Evolutionary conservation across 2,888 invertebrate genomes (phyloP).

Genomic region (Diplazon laetatorius): DNA sequence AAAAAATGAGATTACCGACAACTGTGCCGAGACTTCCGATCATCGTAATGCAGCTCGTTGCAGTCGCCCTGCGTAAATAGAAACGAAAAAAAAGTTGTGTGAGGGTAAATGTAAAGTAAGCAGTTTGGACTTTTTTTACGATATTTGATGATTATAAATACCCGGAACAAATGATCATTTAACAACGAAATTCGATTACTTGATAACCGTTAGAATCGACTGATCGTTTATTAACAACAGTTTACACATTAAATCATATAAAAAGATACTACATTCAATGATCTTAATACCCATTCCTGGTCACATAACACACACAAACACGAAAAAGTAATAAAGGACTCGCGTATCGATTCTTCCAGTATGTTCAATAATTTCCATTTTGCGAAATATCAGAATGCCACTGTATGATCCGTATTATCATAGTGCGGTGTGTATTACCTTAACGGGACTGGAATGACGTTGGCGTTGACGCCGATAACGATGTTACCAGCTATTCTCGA

Average conservation of each 20-base stretch:
- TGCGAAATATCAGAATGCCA: conserved; percentile 2
- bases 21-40: conserved; percentile 78
- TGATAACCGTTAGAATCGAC: no score
- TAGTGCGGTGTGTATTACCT: conserved; percentile 72
- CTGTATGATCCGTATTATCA: conserved; percentile 13
- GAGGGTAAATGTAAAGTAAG: no score
- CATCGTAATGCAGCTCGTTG: conserved; percentile 72
- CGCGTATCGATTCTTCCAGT: conserved; percentile 5
- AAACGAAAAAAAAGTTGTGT: no score
- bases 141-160: no score
- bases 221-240: no score
- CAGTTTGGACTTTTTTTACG: no score
- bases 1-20: conserved; percentile 78
- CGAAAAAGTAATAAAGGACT: conserved; percentile 37
- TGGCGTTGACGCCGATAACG: conserved; percentile 75
- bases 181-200: no score
- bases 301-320: no score
- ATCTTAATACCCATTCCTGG: no score
- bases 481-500: conserved; percentile 77
- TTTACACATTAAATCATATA: no score
- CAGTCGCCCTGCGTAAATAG: conserved; percentile 74
- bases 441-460: conserved; percentile 77
- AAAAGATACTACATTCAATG: no score
- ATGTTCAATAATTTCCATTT: background rate
- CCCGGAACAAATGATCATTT: no score